phyloP scores from a whole-genome alignment of 1,140 invertebrate genomes.

The Zaprionus gabonicus region DNA sequence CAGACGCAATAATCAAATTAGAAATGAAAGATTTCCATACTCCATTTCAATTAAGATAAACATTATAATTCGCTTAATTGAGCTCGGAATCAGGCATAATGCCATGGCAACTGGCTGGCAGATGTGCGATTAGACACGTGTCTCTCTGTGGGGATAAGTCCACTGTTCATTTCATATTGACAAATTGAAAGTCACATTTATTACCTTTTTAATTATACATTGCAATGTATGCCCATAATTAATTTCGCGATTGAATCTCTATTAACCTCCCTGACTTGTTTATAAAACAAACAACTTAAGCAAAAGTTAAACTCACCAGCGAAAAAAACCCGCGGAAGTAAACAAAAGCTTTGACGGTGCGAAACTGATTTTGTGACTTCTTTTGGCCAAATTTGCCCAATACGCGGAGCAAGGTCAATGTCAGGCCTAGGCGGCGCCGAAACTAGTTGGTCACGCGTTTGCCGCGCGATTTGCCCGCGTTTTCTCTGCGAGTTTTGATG shows the following conservation, averaged over 20 bases:
- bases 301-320: constrained; percentile 11
- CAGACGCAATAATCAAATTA: constrained; percentile 45
- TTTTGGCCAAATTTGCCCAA: constrained; percentile 56
- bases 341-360: constrained; percentile 60
- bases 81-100: background rate
- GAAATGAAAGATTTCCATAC: constrained; percentile 49
- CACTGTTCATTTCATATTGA: background rate
- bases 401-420: constrained; percentile 68
- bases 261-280: constrained; percentile 10
- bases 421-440: constrained; percentile 33
- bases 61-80: constrained; percentile 46
- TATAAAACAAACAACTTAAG: constrained; percentile 10
- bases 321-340: constrained; percentile 67
- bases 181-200: background rate
- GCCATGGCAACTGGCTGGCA: constrained; percentile 27
- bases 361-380: constrained; percentile 53
- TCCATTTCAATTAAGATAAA: constrained; percentile 48
- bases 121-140: constrained; percentile 7
- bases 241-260: constrained; percentile 45
- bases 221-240: constrained; percentile 32
- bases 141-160: background rate
- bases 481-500: background rate
- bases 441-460: constrained; percentile 17
- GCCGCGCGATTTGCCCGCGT: background rate
- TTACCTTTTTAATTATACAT: constrained; percentile 17